Evolutionary conservation across 2,797 vertebrate genomes (phyloP).

Genomic region (Hydrophis major): DNA sequence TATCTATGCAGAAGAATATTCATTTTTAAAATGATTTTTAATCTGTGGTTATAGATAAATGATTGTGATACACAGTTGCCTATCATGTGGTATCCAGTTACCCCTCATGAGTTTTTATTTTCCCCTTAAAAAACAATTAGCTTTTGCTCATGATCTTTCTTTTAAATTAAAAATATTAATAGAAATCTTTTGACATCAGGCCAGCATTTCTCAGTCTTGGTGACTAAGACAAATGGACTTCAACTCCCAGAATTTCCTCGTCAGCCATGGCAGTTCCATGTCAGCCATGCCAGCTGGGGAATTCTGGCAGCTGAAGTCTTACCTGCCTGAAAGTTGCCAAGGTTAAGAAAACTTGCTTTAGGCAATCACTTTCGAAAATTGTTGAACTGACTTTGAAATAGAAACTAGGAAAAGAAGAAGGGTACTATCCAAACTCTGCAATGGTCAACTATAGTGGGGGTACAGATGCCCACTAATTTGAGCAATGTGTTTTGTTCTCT

Average conservation of each 20-base stretch:
- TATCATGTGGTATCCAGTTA: no score
- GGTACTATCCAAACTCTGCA: conserved; percentile 77
- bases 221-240: neutral
- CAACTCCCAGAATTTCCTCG: neutral
- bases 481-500: conserved; percentile 83
- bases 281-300: neutral
- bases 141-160: conserved; percentile 76
- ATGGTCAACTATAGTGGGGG: conserved; percentile 78
- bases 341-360: conserved; percentile 66
- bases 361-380: conserved; percentile 82
- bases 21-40: neutral
- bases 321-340: neutral
- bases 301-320: neutral
- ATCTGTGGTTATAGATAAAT: neutral
- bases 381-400: conserved; percentile 83
- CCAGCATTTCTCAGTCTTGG: neutral
- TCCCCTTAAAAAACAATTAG: neutral
- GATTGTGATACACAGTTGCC: neutral
- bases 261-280: neutral
- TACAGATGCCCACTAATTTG: conserved; percentile 84
- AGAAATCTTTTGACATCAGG: conserved; percentile 53
- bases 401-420: conserved; percentile 75
- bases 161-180: conserved; percentile 58
- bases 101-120: neutral
- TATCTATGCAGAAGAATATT: neutral